Conservation (phyloP, 2,113 vertebrate genomes). For the Paracanthobrama guichenoti region DNA sequence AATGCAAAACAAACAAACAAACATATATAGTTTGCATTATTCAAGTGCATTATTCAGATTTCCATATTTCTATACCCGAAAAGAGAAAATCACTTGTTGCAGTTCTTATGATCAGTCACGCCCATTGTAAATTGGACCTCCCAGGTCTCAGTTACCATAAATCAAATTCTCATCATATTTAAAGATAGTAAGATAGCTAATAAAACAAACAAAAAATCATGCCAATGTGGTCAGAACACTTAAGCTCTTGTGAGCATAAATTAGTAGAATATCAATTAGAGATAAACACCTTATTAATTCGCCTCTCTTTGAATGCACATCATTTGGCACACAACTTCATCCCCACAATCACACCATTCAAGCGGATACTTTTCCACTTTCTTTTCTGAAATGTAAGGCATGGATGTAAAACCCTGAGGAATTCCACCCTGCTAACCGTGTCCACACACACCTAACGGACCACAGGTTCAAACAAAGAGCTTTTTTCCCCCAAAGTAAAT, state of each 20-base stretch:
- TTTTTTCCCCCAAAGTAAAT: conserved; percentile 51
- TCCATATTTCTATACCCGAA: not conserved
- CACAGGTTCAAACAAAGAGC: conserved; percentile 67
- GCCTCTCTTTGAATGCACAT: not conserved
- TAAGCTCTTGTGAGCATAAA: not conserved
- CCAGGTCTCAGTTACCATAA: not conserved
- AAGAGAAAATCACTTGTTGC: not conserved
- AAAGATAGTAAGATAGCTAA: not conserved
- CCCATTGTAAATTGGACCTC: conserved; percentile 29
- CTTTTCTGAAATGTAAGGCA: conserved; percentile 56
- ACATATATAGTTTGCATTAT: no score
- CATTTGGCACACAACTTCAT: not conserved
- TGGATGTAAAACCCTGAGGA: conserved; percentile 53
- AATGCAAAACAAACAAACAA: not conserved
- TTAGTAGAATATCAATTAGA: not conserved
- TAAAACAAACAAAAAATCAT: not conserved
- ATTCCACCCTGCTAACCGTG: conserved; percentile 75
- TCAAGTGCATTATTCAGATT: not conserved
- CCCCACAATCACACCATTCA: not conserved
- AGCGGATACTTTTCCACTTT: conserved; percentile 44
- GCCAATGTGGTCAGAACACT: not conserved
- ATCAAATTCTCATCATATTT: not conserved
- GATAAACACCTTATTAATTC: not conserved
- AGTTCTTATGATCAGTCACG: not conserved
- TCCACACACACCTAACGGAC: conserved; percentile 87